A percentile compares a stretch with the other conserved stretches of the same genome.
phyloP scores from a whole-genome alignment of 2,888 invertebrate species.

The Rhorus exstirpatorius region DNA sequence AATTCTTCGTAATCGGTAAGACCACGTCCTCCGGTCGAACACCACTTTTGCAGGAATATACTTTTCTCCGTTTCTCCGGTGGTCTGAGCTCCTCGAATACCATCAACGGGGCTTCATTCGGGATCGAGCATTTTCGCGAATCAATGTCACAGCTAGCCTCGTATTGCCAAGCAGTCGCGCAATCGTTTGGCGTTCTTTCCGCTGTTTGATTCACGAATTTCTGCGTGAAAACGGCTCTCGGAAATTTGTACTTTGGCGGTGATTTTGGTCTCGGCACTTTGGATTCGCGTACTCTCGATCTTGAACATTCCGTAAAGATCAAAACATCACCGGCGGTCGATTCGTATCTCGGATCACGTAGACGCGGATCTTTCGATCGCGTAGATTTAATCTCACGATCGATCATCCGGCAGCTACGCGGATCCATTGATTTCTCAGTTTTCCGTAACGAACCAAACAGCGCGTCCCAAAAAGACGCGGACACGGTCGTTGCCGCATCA shows the following conservation, averaged over 20 bases:
- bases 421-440: slow-evolving; percentile 37
- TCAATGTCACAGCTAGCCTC: slow-evolving; percentile 20
- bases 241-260: slow-evolving; percentile 69
- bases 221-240: slow-evolving; percentile 69
- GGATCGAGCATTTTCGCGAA: slow-evolving; percentile 58
- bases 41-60: slow-evolving; percentile 68
- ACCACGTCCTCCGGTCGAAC: slow-evolving; percentile 47
- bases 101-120: slow-evolving; percentile 44
- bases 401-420: slow-evolving; percentile 20
- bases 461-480: slow-evolving; percentile 59
- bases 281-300: neutral
- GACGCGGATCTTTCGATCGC: slow-evolving; percentile 68
- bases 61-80: slow-evolving; percentile 32
- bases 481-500: slow-evolving; percentile 7
- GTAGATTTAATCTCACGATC: slow-evolving; percentile 55
- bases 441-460: slow-evolving; percentile 17
- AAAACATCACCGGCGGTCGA: slow-evolving; percentile 70
- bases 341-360: slow-evolving; percentile 73
- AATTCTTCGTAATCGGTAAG: slow-evolving; percentile 29
- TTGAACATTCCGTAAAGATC: slow-evolving; percentile 63
- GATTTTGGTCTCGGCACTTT: slow-evolving; percentile 66
- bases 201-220: slow-evolving; percentile 52
- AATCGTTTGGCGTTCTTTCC: neutral
- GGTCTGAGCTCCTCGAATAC: slow-evolving; percentile 74
- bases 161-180: slow-evolving; percentile 38